A percentile compares a stretch with the other conserved stretches of the same genome.
These are phyloP conservation scores for Tetheella fluctuosa DNA, from an alignment of 2,888 invertebrate genomes.

Conservation along the genomic window DNA sequence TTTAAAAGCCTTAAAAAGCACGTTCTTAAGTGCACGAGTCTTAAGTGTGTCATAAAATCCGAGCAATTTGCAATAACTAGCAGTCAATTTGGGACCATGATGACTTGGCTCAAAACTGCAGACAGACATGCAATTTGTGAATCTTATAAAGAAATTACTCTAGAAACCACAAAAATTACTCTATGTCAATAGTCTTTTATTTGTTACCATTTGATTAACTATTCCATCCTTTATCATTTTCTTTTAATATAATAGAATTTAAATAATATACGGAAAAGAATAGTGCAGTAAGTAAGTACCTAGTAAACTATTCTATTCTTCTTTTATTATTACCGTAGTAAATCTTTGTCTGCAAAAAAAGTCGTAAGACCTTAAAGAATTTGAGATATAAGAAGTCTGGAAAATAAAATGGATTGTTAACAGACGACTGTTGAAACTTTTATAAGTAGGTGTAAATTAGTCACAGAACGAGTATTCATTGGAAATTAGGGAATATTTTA, in stretches of 20 bases:
- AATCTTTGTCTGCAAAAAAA: too few species aligned
- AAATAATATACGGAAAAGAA: too few species aligned
- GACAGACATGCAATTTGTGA: not conserved
- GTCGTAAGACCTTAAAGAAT: too few species aligned
- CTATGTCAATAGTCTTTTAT: not conserved
- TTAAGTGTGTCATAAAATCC: not conserved
- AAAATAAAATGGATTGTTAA: constrained; percentile 19
- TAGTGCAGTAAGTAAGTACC: too few species aligned
- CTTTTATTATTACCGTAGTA: too few species aligned
- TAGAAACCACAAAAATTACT: not conserved
- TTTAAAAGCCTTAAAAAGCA: not conserved
- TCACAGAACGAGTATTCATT: constrained; percentile 35
- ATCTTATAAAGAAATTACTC: not conserved
- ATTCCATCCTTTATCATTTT: too few species aligned
- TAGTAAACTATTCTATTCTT: not conserved
- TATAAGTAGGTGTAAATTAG: constrained; percentile 29
- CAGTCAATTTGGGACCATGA: not conserved
- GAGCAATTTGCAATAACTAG: not conserved
- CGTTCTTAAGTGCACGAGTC: not conserved
- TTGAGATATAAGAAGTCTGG: not conserved
- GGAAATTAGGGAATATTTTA: constrained; percentile 37
- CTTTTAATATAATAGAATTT: too few species aligned
- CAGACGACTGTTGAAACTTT: constrained; percentile 1
- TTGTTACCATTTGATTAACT: not conserved
- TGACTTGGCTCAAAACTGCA: not conserved